Base-by-base conservation (phyloP, 2,888 invertebrate genomes). In the Drosophila borborema region DNA sequence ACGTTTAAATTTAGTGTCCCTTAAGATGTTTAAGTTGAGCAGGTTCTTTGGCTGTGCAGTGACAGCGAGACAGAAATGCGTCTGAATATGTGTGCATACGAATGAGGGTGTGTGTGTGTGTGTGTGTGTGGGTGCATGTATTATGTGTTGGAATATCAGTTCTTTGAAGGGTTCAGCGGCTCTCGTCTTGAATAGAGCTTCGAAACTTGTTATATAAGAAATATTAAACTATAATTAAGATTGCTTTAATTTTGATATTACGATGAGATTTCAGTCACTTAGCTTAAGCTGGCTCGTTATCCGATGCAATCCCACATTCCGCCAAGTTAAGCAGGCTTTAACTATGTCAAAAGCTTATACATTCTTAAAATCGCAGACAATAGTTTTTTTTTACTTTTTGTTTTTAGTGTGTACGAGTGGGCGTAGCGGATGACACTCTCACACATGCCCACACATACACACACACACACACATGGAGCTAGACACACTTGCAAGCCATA, bases 361-460 rank as follows among this genome's bases (percentile, higher is more conserved):
- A 75, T 68, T 85, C 77, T 71, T 40, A 64, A 76, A 84, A 84
- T 71, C 64, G 55, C 62, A 65, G 72, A 81, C 74, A 81, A 71
- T 65, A 73, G 64, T 72, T 69, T 65, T 34, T 9, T 40, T 16
- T 16, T 7, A 12, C n/a, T 18, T 40, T 45, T 23, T 41, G 34
- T 20, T 41, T 41, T 55, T 43, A 36, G 72, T 86, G 77, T 72
- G 40, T 31, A 43, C 12, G n/a, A 16, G 49, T 31, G 53, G 40
- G 49, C 41, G 18, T 18, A 28, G 38, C 31, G 40, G 20, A 23
- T 56, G 60, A 38, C 16, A 18, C 23, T 4, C 38, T 14, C 23
- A 8, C 45, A 38, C 3, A 38, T n/a, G n/a, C 48, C 14, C 40
- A 12, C 23, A 23, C 36, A 18, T 5, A 36, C 38, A 20, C 56